phyloP scores from a whole-genome alignment of 2,888 invertebrate species.

The Trypoxylon attenuatum region DNA sequence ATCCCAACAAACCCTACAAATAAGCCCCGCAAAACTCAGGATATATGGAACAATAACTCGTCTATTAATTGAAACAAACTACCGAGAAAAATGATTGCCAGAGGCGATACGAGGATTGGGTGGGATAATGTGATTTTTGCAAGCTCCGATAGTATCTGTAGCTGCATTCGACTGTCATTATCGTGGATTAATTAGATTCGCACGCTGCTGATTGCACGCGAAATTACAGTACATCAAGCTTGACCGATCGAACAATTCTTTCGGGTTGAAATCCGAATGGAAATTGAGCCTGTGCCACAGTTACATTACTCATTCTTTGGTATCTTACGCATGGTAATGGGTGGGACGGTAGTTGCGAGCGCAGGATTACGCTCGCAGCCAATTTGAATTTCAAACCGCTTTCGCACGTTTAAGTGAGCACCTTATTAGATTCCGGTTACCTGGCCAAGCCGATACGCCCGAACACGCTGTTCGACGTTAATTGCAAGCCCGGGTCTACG shows the following conservation, averaged over 20 bases:
- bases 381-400: slow-evolving; percentile 41
- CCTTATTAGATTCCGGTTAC: slow-evolving; percentile 7
- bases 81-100: too few species aligned
- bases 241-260: too few species aligned
- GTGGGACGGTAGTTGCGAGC: background rate
- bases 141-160: too few species aligned
- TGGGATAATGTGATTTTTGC: background rate
- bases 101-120: background rate
- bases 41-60: too few species aligned
- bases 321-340: slow-evolving; percentile 22
- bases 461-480: background rate
- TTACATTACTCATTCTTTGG: slow-evolving; percentile 15
- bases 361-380: slow-evolving; percentile 1
- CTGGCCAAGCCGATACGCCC: background rate
- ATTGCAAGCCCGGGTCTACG: background rate
- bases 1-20: too few species aligned
- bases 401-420: background rate
- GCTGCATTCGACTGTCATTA: background rate
- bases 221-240: background rate
- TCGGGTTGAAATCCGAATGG: background rate
- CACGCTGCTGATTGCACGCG: background rate
- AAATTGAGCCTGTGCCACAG: slow-evolving; percentile 5
- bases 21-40: too few species aligned
- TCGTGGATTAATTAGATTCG: background rate
- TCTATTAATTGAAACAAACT: too few species aligned